These are phyloP conservation scores for Todiramphus chloris DNA, from an alignment of 2,113 vertebrate species.

Conservation along the genomic window DNA sequence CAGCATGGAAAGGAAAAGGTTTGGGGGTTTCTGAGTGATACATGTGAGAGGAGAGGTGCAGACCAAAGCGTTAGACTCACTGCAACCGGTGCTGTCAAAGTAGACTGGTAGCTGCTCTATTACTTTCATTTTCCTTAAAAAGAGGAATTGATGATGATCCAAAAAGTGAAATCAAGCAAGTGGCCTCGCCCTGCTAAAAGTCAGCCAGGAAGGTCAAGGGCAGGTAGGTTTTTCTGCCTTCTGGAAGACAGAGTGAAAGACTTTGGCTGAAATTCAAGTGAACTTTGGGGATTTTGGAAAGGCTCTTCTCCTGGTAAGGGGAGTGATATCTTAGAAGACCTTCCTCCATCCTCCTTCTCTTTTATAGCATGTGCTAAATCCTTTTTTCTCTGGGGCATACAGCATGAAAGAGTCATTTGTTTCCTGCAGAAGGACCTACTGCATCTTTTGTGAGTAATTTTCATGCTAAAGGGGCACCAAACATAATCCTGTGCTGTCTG, in stretches of 20 bases:
- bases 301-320: not conserved
- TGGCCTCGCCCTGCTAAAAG: not conserved
- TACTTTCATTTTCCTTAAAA: not conserved
- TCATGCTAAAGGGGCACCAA: not conserved
- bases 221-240: not conserved
- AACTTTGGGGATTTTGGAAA: not conserved
- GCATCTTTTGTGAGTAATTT: conserved; percentile 30
- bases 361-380: not conserved
- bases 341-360: not conserved
- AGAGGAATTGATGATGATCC: not conserved
- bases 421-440: not conserved
- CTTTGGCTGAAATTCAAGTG: not conserved
- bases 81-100: not conserved
- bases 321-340: not conserved
- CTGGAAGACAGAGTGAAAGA: not conserved
- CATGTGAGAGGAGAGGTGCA: fast-evolving
- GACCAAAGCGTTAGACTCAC: not conserved
- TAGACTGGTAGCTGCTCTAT: fast-evolving
- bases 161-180: not conserved
- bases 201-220: not conserved
- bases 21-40: not conserved
- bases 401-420: not conserved
- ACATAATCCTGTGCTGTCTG: not conserved
- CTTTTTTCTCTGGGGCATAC: not conserved
- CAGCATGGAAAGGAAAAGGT: not conserved